Base-by-base conservation (phyloP, 2,797 vertebrate genomes). In the Kryptolebias ocellatus region DNA sequence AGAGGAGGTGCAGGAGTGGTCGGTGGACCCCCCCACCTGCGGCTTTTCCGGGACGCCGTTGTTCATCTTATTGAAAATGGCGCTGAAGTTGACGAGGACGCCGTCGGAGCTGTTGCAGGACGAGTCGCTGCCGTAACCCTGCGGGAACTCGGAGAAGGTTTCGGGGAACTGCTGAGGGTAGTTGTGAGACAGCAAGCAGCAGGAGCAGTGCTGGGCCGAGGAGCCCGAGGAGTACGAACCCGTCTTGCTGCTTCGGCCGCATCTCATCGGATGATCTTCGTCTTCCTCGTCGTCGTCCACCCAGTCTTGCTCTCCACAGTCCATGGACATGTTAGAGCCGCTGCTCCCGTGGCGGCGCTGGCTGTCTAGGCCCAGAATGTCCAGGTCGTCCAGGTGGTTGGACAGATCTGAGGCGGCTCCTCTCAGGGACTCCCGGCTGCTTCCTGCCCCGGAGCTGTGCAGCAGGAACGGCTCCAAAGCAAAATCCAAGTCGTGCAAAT, bases 21-120 rank as follows among this genome's bases (percentile, higher is more conserved):
- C 89, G 67, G 79, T 49, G 20, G 70, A 80, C 0, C 44, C 77
- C 0, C 93, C 80, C 18, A 85, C 92, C 0, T 81, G 92, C 16
- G 93, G 90, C 51, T 91, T 96, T 65, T 95, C 90, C 0, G 91
- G 92, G 16, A 93, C 81, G n/a, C 92, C 78, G 63, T 94, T 94
- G 52, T 95, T 97, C 92, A 94, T 95, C 81, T 98, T 98, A 90
- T 95, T 96, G 93, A 96, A 99, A 70, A 99, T 97, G 64, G 97
- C 89, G n/a, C 96, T 99, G 93, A 98, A 98, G 81, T 96, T 99
- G 74, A 99, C 96, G 12, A 99, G 94, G 31, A 98, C 95, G 0
- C 98, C 97, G 0, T 99, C 96, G 0, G 97, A 99, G 78, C 97
- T 98, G 91, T 96, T 98, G 92, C 96, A 98, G 31, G 97, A 99